Evolutionary conservation across 2,797 vertebrate species (phyloP).

Genomic region (Dromococcyx pavoninus): DNA sequence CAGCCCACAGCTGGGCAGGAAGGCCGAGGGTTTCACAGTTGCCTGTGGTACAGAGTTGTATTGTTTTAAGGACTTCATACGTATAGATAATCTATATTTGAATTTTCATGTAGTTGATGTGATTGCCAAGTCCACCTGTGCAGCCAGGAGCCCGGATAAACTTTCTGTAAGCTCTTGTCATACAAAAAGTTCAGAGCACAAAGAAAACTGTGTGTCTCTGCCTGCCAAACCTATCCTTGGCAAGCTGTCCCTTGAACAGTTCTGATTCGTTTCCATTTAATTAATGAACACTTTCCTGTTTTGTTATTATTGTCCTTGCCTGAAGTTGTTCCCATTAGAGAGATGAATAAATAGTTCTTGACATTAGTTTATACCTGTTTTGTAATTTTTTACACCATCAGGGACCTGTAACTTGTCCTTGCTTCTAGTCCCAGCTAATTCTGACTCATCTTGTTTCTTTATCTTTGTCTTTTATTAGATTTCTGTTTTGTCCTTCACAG

Average conservation of each 20-base stretch:
- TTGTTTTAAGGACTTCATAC: background rate
- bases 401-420: constrained; percentile 21
- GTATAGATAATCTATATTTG: background rate
- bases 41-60: background rate
- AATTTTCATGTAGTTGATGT: background rate
- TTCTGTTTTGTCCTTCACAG: background rate
- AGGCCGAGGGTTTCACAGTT: background rate
- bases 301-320: constrained; percentile 48
- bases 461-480: background rate
- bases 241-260: constrained; percentile 18
- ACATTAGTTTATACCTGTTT: constrained; percentile 13
- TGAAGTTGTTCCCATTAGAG: constrained; percentile 41
- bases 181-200: background rate
- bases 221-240: constrained; percentile 42
- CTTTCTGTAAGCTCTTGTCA: background rate
- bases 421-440: constrained; percentile 1
- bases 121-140: background rate
- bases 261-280: constrained; percentile 49
- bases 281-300: constrained; percentile 36
- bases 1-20: background rate
- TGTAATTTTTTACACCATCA: constrained; percentile 12
- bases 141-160: background rate
- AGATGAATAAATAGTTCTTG: constrained; percentile 47
- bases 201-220: background rate
- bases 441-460: background rate